phyloP scores from a whole-genome alignment of 2,797 vertebrate genomes.

The Syncerus caffer region DNA sequence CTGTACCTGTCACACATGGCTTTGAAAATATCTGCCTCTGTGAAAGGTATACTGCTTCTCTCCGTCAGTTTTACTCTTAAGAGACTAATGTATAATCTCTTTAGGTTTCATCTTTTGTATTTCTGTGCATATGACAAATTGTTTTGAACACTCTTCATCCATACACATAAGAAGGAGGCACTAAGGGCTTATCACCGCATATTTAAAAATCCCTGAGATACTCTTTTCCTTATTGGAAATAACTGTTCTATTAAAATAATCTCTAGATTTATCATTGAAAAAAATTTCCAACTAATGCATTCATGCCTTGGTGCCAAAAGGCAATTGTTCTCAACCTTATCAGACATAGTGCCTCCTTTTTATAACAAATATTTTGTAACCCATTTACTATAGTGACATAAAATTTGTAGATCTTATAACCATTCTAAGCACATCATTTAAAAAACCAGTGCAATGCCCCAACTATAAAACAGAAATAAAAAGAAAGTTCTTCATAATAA shows the following conservation, averaged over 20 bases:
- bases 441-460: not conserved
- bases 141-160: conserved; percentile 71
- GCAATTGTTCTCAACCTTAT: conserved; percentile 17
- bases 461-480: conserved; percentile 22
- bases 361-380: conserved; percentile 45
- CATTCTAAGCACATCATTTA: not conserved
- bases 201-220: conserved; percentile 57
- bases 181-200: not conserved
- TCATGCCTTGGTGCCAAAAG: not conserved
- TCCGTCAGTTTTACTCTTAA: conserved; percentile 70
- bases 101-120: conserved; percentile 75
- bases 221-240: conserved; percentile 62
- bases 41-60: conserved; percentile 71
- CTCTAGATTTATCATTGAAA: conserved; percentile 39
- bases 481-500: conserved; percentile 5
- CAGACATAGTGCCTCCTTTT: not conserved
- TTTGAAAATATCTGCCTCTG: conserved; percentile 79
- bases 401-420: conserved; percentile 36
- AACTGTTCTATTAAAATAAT: conserved; percentile 57
- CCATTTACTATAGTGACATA: not conserved
- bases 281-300: conserved; percentile 41
- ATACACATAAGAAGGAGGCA: conserved; percentile 55
- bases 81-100: conserved; percentile 70
- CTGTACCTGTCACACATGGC: conserved; percentile 69
- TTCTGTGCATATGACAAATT: conserved; percentile 74